Percentiles rank a stretch among this genome's conserved stretches.
phyloP scores from a whole-genome alignment of 2,113 vertebrate species.

The Apeltes quadracus region DNA sequence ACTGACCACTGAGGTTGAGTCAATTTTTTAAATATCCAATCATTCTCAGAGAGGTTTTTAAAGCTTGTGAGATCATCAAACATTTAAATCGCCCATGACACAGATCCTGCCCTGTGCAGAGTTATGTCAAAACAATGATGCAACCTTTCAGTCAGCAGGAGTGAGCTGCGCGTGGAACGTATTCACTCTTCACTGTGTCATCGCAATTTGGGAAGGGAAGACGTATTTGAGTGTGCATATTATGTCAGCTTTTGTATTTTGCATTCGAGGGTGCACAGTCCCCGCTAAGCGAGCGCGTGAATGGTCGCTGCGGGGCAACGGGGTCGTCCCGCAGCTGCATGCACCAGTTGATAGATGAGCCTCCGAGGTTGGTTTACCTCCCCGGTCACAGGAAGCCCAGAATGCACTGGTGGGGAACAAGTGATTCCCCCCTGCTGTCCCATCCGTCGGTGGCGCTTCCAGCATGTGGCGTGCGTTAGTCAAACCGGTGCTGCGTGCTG shows the following conservation, averaged over 20 bases:
- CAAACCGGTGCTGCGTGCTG: conserved; percentile 47
- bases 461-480: conserved; percentile 61
- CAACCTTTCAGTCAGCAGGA: neutral
- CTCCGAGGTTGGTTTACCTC: conserved; percentile 41
- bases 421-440: conserved; percentile 46
- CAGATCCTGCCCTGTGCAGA: conserved; percentile 9
- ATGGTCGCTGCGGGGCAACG: neutral
- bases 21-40: neutral
- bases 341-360: conserved; percentile 70
- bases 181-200: neutral
- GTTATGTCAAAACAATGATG: neutral
- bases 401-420: conserved; percentile 60
- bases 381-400: conserved; percentile 34
- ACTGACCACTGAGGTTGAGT: neutral
- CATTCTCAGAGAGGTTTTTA: neutral
- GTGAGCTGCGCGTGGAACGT: neutral
- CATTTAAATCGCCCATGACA: conserved; percentile 20
- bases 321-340: conserved; percentile 26
- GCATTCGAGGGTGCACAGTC: neutral
- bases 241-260: neutral
- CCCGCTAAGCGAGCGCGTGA: conserved; percentile 12
- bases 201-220: conserved; percentile 4
- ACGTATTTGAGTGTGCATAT: neutral
- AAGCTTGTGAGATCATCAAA: neutral
- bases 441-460: conserved; percentile 43